Evolutionary conservation across 30 jellyfish, hydroid and myxozoan species (phyloP).

Genomic region (Hydractinia symbiolongicarpus): DNA sequence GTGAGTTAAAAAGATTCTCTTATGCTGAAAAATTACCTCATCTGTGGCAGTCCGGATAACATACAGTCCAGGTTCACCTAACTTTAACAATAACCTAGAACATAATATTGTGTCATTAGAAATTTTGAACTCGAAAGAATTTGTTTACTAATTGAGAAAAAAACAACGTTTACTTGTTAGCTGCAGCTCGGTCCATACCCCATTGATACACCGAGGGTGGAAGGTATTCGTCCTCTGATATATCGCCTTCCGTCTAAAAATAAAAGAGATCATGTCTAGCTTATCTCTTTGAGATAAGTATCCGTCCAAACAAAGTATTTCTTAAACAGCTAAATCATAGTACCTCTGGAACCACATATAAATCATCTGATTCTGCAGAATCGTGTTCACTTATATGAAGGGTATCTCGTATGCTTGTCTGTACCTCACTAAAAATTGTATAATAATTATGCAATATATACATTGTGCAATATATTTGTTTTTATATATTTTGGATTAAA

Average conservation of each 20-base stretch:
- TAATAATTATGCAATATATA: too few species aligned
- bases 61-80: neutral
- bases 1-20: too few species aligned
- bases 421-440: too few species aligned
- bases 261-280: neutral
- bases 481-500: too few species aligned
- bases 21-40: neutral
- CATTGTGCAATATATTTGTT: too few species aligned
- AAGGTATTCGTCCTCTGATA: neutral
- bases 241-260: neutral
- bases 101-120: neutral
- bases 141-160: neutral
- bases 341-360: conserved; percentile 8
- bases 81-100: neutral
- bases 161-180: neutral
- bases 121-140: neutral
- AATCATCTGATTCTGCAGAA: neutral
- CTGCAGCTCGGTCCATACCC: neutral
- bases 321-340: neutral
- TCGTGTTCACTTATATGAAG: too few species aligned
- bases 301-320: too few species aligned
- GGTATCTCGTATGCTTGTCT: too few species aligned
- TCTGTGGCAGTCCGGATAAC: conserved; percentile 4
- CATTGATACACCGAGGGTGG: neutral
- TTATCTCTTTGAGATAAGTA: too few species aligned